These are phyloP conservation scores for Colletes latitarsis DNA, from an alignment of 1,140 invertebrate species.

Conservation along the genomic window DNA sequence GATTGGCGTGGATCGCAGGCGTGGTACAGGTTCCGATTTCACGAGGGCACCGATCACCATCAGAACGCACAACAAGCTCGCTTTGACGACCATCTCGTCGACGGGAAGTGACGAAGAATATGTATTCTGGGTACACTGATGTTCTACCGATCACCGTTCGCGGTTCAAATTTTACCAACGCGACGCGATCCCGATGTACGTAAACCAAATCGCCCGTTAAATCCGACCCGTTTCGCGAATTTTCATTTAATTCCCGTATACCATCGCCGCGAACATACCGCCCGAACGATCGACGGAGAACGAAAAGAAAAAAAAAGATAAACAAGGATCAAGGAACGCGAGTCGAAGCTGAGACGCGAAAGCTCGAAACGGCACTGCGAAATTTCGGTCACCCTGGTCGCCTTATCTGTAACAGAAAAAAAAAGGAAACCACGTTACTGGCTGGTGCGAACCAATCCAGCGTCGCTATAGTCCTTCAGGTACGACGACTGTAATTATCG, in stretches of 20 bases:
- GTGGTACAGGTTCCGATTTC: constrained; percentile 62
- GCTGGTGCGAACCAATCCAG: background rate
- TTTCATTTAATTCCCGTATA: constrained; percentile 13
- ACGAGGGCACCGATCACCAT: constrained; percentile 60
- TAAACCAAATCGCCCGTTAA: background rate
- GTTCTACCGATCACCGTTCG: background rate
- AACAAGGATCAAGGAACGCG: background rate
- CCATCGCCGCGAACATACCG: background rate
- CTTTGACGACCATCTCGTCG: constrained; percentile 67
- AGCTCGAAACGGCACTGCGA: background rate
- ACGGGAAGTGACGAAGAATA: constrained; percentile 23
- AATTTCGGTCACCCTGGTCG: constrained; percentile 14
- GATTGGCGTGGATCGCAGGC: constrained; percentile 77
- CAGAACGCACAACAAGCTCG: constrained; percentile 65
- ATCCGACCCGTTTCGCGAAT: background rate
- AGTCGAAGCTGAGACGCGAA: background rate
- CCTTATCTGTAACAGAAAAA: constrained; percentile 52
- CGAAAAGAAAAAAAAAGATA: background rate
- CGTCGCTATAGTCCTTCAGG: constrained; percentile 11
- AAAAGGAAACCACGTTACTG: constrained; percentile 6
- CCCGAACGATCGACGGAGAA: background rate
- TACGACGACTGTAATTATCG: constrained; percentile 44
- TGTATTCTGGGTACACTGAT: background rate
- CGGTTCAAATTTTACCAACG: constrained; percentile 8
- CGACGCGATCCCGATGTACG: background rate